Conservation (phyloP, 2,888 invertebrate species). For the Linnaemya vulpina region DNA sequence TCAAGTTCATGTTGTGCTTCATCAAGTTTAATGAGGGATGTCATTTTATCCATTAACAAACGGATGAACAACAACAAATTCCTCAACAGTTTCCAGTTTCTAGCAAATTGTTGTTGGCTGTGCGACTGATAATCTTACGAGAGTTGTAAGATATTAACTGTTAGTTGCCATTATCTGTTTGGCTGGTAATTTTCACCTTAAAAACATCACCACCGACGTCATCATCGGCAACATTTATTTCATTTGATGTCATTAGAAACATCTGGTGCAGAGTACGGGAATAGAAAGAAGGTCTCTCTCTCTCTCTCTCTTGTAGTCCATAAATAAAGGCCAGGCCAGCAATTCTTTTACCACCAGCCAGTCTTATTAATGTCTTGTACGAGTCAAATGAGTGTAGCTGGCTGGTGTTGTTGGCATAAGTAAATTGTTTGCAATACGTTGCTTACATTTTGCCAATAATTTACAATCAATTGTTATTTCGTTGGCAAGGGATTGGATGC, state of each 20-base stretch:
- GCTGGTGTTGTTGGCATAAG: constrained; percentile 24
- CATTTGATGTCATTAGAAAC: constrained; percentile 65
- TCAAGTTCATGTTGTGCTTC: constrained; percentile 63
- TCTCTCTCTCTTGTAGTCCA: background rate
- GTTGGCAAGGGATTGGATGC: background rate
- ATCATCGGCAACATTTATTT: constrained; percentile 29
- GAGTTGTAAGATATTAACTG: constrained; percentile 63
- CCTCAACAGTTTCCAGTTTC: constrained; percentile 30
- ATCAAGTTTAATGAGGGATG: constrained; percentile 70
- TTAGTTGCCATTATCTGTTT: constrained; percentile 59
- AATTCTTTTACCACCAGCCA: background rate
- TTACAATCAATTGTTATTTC: constrained; percentile 69
- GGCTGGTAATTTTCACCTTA: constrained; percentile 60
- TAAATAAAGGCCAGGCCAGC: background rate
- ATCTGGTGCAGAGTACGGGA: constrained; percentile 39
- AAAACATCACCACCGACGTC: constrained; percentile 27
- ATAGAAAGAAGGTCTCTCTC: background rate
- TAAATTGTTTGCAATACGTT: constrained; percentile 62
- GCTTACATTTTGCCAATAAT: constrained; percentile 67
- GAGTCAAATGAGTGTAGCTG: background rate
- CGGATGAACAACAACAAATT: constrained; percentile 58
- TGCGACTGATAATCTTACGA: background rate
- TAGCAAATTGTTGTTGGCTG: background rate
- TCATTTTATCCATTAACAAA: constrained; percentile 69
- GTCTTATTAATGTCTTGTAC: constrained; percentile 47